A percentile compares a stretch with the other conserved stretches of the same genome.
These are phyloP conservation scores for Ammospiza maritima DNA, from an alignment of 2,797 vertebrate species.

Conservation along the genomic window DNA sequence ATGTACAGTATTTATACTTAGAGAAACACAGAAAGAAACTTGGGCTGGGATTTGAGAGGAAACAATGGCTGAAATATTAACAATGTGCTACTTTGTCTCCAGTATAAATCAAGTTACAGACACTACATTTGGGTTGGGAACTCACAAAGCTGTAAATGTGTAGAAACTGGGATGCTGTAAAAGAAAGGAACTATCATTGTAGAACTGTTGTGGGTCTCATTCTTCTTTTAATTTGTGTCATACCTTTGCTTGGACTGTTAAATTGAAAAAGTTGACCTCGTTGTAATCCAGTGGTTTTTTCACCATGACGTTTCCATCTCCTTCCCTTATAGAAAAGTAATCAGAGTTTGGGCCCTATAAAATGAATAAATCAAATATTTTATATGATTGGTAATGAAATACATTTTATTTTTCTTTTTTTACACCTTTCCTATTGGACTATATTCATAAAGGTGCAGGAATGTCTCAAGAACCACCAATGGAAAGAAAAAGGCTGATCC, in stretches of 20 bases:
- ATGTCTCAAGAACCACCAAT: background rate
- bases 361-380: conserved; percentile 1
- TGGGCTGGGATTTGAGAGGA: background rate
- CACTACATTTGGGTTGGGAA: background rate
- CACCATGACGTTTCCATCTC: conserved; percentile 73
- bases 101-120: background rate
- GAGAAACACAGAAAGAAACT: background rate
- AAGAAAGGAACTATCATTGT: background rate
- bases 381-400: background rate
- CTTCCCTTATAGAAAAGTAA: conserved; percentile 69
- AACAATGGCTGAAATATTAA: background rate
- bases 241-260: conserved; percentile 74
- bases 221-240: background rate
- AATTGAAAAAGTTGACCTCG: conserved; percentile 56
- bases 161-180: background rate
- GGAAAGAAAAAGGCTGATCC: background rate
- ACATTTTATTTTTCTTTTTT: background rate
- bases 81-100: background rate
- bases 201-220: background rate
- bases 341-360: conserved; percentile 69
- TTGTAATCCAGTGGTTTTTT: conserved; percentile 79
- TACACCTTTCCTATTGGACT: background rate
- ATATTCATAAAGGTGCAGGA: background rate
- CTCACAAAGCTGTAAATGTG: background rate
- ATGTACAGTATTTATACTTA: background rate